phyloP scores from a whole-genome alignment of 2,888 invertebrate genomes.

The Sphaerophoria rueppellii region DNA sequence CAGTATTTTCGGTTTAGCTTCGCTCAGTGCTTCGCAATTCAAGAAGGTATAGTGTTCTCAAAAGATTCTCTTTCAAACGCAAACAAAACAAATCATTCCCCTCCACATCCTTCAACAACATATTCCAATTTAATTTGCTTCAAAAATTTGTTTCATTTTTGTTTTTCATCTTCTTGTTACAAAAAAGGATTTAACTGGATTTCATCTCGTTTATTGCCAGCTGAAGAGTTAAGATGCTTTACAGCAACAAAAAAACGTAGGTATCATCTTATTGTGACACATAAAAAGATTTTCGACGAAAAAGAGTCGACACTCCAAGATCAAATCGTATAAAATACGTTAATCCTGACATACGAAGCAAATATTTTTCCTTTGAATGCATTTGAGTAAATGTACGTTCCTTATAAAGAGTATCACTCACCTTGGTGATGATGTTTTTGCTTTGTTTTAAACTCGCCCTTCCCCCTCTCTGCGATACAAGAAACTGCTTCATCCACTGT shows the following conservation, averaged over 20 bases:
- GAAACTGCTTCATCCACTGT: neutral
- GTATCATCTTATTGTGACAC: slow-evolving; percentile 17
- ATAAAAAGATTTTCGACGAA: neutral
- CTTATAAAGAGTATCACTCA: neutral
- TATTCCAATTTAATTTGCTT: neutral
- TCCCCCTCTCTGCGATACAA: neutral
- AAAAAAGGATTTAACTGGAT: slow-evolving; percentile 17
- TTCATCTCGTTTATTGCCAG: slow-evolving; percentile 14
- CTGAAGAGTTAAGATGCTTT: slow-evolving; percentile 7
- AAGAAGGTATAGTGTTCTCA: too few relatives aligned
- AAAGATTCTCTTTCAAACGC: neutral
- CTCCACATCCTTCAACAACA: neutral
- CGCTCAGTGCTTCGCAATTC: too few relatives aligned
- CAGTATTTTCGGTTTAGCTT: too few relatives aligned
- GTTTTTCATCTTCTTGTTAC: neutral
- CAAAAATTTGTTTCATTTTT: neutral
- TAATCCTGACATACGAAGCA: slow-evolving; percentile 34
- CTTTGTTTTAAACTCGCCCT: neutral
- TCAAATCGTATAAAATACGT: slow-evolving; percentile 18
- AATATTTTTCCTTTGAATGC: slow-evolving; percentile 21
- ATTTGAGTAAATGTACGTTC: neutral
- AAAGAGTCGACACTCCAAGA: slow-evolving; percentile 24
- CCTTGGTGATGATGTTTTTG: neutral
- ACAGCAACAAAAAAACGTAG: slow-evolving; percentile 1
- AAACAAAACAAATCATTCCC: neutral